These are phyloP conservation scores for Micoletzkya japonica DNA, from an alignment of 2,888 invertebrate genomes.

Conservation along the genomic window DNA sequence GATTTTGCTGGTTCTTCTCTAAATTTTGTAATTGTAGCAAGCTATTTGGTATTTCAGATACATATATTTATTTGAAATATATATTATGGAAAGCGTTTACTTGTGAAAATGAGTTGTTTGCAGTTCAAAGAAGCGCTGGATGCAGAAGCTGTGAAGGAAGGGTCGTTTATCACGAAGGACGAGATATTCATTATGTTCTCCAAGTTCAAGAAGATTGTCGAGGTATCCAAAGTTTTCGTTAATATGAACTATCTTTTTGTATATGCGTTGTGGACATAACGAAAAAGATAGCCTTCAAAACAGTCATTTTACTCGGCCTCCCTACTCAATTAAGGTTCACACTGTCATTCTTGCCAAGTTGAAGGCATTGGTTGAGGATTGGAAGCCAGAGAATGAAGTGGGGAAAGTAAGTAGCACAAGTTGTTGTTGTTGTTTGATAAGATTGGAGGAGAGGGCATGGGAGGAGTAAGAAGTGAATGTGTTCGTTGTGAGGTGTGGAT, in stretches of 20 bases:
- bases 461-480: neutral
- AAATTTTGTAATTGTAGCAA: neutral
- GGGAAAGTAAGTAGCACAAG: constrained; percentile 11
- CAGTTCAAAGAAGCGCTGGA: constrained; percentile 90
- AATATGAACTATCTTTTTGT: too few species aligned
- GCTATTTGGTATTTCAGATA: neutral
- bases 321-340: too few species aligned
- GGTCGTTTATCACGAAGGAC: constrained; percentile 4
- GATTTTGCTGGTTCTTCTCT: too few species aligned
- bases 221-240: too few species aligned
- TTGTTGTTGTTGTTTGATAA: neutral
- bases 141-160: constrained; percentile 59
- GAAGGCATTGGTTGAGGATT: constrained; percentile 69
- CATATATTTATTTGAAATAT: neutral
- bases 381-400: constrained; percentile 54
- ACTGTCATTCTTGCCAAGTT: constrained; percentile 74
- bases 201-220: constrained; percentile 15
- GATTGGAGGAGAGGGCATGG: neutral
- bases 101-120: neutral
- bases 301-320: too few species aligned
- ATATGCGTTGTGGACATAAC: too few species aligned
- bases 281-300: too few species aligned
- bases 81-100: neutral
- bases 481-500: constrained; percentile 75
- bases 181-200: constrained; percentile 14